Evolutionary conservation across 2,888 invertebrate genomes (phyloP).

Genomic region (Drosophila borealis): DNA sequence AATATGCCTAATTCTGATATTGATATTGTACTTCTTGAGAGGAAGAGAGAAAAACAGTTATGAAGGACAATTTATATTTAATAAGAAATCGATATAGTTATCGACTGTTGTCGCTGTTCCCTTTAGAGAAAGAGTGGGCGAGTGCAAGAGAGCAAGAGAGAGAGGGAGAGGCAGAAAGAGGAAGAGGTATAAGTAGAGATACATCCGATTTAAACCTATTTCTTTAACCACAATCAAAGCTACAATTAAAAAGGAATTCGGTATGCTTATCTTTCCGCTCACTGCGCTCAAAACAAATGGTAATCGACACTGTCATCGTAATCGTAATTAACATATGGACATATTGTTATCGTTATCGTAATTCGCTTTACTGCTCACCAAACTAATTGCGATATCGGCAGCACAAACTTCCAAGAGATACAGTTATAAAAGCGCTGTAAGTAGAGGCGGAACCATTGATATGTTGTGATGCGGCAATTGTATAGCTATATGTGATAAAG

Average conservation of each 20-base stretch:
- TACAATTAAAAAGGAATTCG: conserved; percentile 3
- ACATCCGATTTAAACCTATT: neutral
- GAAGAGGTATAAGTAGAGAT: neutral
- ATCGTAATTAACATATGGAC: too few species aligned
- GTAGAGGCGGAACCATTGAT: too few species aligned
- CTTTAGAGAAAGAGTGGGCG: neutral
- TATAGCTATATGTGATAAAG: neutral
- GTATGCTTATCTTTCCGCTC: neutral
- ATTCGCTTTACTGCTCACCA: neutral
- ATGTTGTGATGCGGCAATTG: too few species aligned
- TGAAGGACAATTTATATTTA: too few species aligned
- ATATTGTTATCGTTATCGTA: conserved; percentile 3
- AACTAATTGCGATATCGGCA: too few species aligned
- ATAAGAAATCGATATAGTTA: neutral
- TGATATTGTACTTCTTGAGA: neutral
- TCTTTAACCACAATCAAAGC: conserved; percentile 7
- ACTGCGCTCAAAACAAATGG: too few species aligned
- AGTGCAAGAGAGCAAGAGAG: neutral
- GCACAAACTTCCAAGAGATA: too few species aligned
- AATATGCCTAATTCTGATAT: too few species aligned
- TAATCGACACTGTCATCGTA: too few species aligned
- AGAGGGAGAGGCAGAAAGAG: too few species aligned
- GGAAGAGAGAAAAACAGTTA: neutral
- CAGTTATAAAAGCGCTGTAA: neutral
- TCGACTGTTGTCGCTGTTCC: neutral